Evolutionary conservation across 2,888 invertebrate genomes (phyloP).

Genomic region (Frankliniella intonsa): DNA sequence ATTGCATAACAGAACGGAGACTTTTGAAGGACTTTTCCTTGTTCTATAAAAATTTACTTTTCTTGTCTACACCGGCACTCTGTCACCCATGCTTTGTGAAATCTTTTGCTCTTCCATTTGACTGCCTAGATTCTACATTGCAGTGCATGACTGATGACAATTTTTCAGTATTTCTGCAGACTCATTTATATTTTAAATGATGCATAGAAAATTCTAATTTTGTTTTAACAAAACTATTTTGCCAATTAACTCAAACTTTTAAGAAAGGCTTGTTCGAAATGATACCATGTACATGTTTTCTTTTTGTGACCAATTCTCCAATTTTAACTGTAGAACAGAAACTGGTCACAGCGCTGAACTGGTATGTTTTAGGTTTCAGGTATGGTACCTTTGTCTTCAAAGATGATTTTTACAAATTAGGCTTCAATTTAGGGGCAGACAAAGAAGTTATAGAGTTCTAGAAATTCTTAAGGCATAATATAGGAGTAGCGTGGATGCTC

Average conservation of each 20-base stretch:
- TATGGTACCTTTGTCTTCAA: no score
- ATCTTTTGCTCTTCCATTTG: constrained; percentile 10
- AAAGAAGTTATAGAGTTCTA: no score
- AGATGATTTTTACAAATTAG: no score
- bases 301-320: background rate
- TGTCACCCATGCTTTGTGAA: no score
- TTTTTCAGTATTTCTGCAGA: background rate
- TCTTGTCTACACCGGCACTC: no score
- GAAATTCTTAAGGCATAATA: no score
- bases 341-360: background rate
- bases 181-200: background rate
- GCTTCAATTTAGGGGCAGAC: no score
- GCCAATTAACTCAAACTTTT: background rate
- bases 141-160: background rate
- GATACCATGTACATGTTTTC: background rate
- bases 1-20: no score
- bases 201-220: background rate
- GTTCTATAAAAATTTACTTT: no score
- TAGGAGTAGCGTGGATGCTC: no score
- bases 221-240: background rate
- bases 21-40: no score
- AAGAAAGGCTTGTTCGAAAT: background rate
- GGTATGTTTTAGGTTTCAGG: background rate
- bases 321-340: background rate
- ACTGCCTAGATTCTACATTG: background rate